Conservation (phyloP, 2,113 vertebrate genomes). For the Eudyptes chrysolophus region DNA sequence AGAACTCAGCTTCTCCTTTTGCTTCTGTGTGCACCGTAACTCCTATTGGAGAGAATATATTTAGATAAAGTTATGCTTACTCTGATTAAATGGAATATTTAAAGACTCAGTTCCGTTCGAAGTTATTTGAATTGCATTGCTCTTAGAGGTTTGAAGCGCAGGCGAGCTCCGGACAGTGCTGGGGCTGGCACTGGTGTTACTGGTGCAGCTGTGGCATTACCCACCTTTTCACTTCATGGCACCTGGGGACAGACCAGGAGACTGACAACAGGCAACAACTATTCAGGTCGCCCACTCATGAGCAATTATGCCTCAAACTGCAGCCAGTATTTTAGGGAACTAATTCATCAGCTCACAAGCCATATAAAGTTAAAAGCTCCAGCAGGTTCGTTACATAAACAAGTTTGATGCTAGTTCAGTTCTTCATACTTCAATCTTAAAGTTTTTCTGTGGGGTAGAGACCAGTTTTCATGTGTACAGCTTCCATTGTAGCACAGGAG, state of each 20-base stretch:
- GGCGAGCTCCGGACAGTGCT: background rate
- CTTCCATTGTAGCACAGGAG: background rate
- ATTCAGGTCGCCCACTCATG: accelerated
- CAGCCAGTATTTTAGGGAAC: background rate
- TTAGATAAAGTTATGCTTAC: background rate
- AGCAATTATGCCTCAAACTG: background rate
- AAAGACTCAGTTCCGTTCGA: background rate
- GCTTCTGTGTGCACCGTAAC: constrained; percentile 25
- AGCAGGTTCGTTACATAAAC: background rate
- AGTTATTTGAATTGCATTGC: background rate
- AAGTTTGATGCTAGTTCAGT: background rate
- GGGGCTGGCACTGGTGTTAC: background rate
- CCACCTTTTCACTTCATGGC: background rate
- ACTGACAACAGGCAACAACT: background rate
- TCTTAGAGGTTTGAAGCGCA: background rate
- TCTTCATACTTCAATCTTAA: background rate
- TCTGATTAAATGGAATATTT: constrained; percentile 59
- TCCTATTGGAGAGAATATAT: background rate
- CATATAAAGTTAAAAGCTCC: accelerated
- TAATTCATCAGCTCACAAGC: background rate
- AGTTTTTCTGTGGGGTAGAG: background rate
- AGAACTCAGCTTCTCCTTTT: background rate
- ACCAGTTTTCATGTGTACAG: background rate
- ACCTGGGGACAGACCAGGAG: background rate
- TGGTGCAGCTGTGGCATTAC: background rate